These are phyloP conservation scores for Scomber colias DNA, from an alignment of 2,113 vertebrate species.

Conservation along the genomic window DNA sequence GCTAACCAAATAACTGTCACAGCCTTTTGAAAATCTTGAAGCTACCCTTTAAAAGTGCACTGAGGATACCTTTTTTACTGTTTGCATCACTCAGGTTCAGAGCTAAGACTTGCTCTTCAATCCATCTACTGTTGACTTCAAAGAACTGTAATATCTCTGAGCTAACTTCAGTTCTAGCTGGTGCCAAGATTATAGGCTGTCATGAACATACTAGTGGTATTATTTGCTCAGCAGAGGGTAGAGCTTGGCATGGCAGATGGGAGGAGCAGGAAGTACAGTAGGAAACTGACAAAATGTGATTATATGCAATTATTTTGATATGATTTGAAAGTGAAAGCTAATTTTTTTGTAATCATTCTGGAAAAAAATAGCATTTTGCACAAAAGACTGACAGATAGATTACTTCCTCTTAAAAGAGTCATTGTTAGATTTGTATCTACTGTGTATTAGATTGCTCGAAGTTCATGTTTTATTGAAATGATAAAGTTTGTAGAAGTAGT, in stretches of 20 bases:
- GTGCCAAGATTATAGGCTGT: slow-evolving; percentile 73
- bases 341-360: slow-evolving; percentile 41
- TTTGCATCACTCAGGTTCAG: slow-evolving; percentile 22
- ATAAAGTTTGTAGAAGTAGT: neutral
- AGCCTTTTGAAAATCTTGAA: neutral
- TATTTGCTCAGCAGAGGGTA: slow-evolving; percentile 76
- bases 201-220: slow-evolving; percentile 53
- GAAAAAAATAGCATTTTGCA: neutral
- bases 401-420: neutral
- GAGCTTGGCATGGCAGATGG: slow-evolving; percentile 48
- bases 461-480: neutral
- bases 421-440: slow-evolving; percentile 12
- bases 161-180: slow-evolving; percentile 58
- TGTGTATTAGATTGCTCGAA: neutral
- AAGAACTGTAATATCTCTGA: slow-evolving; percentile 55
- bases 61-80: neutral
- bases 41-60: neutral
- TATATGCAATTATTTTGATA: slow-evolving; percentile 64
- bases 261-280: slow-evolving; percentile 59
- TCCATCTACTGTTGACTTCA: slow-evolving; percentile 55
- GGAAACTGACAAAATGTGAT: slow-evolving; percentile 59
- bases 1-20: too few relatives aligned
- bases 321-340: slow-evolving; percentile 57
- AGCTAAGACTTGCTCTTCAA: slow-evolving; percentile 37
- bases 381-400: slow-evolving; percentile 20